Conservation (phyloP, 2,888 invertebrate species). For the Lasiommata megera region DNA sequence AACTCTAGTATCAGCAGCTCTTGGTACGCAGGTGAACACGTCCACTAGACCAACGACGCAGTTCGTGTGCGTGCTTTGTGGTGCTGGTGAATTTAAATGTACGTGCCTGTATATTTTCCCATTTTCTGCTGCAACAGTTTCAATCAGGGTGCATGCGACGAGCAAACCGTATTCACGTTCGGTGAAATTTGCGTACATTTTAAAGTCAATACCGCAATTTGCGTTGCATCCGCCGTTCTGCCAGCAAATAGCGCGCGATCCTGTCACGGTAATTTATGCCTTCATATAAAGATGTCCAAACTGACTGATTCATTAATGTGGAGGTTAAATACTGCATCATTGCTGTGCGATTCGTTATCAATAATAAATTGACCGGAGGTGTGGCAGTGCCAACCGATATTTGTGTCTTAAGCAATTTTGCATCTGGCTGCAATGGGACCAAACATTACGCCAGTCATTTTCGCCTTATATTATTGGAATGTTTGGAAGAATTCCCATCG, state of each 20-base stretch:
- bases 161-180: constrained; percentile 37
- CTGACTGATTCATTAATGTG: constrained; percentile 6
- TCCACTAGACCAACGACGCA: too few species aligned
- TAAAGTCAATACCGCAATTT: constrained; percentile 41
- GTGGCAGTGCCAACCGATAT: too few species aligned
- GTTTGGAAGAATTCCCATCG: too few species aligned
- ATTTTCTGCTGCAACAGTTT: constrained; percentile 39
- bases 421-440: too few species aligned
- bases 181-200: constrained; percentile 35
- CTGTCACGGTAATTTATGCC: constrained; percentile 25
- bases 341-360: neutral
- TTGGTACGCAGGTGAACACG: too few species aligned
- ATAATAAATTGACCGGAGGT: neutral
- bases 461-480: too few species aligned
- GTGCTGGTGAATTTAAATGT: neutral
- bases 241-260: constrained; percentile 16
- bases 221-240: constrained; percentile 33
- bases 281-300: constrained; percentile 1
- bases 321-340: neutral
- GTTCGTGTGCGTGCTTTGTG: too few species aligned
- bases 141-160: constrained; percentile 41
- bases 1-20: too few species aligned
- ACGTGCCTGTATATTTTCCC: neutral
- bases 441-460: too few species aligned
- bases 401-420: too few species aligned